phyloP scores from a whole-genome alignment of 1,140 invertebrate genomes.

The Drosophila erecta region DNA sequence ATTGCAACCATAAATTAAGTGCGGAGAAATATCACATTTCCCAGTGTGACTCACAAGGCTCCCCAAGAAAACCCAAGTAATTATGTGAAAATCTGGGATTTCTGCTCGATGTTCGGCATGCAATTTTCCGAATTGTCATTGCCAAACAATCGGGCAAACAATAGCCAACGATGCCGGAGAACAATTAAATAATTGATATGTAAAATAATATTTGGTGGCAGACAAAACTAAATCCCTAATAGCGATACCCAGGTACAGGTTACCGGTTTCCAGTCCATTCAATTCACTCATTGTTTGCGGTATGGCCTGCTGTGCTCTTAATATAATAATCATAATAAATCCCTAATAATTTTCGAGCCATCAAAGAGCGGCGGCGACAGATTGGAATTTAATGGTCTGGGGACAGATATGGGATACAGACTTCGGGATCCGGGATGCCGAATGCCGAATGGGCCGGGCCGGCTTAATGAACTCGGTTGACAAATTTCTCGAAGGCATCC shows the following conservation, averaged over 20 bases:
- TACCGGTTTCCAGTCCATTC: conserved; percentile 6
- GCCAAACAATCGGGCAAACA: conserved; percentile 16
- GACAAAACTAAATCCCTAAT: conserved; percentile 58
- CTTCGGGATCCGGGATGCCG: neutral
- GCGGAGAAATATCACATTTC: conserved; percentile 63
- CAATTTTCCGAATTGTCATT: conserved; percentile 61
- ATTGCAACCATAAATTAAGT: conserved; percentile 40
- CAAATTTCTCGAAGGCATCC: conserved; percentile 56
- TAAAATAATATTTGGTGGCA: conserved; percentile 76
- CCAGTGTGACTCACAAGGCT: conserved; percentile 2
- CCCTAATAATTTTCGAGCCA: conserved; percentile 80
- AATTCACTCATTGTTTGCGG: conserved; percentile 19
- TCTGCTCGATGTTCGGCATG: conserved; percentile 31
- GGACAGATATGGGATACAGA: conserved; percentile 3
- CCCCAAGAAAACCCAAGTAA: conserved; percentile 28
- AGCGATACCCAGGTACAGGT: conserved; percentile 51
- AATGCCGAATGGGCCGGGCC: conserved; percentile 8
- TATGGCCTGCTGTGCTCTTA: conserved; percentile 65
- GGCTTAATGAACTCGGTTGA: conserved; percentile 81
- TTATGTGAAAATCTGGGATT: conserved; percentile 42
- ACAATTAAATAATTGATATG: conserved; percentile 83
- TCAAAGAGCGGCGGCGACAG: conserved; percentile 74
- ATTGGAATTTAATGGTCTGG: conserved; percentile 78
- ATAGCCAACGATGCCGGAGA: conserved; percentile 7
- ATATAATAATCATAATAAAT: conserved; percentile 85